Evolutionary conservation across 2,888 invertebrate species (phyloP).

Genomic region (Dione vanillae): DNA sequence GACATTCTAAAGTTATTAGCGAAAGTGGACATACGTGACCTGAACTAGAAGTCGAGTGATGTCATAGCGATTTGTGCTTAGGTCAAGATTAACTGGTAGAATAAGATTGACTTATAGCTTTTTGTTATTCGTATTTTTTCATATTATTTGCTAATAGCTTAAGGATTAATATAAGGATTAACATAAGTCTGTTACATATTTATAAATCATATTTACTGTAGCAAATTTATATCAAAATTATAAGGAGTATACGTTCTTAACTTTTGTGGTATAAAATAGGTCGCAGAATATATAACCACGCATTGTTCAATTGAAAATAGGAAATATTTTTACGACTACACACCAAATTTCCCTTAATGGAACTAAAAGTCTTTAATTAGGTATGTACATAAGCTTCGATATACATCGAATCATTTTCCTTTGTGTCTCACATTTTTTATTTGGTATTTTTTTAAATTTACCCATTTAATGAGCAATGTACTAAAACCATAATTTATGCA

Average conservation of each 20-base stretch:
- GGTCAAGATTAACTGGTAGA: background rate
- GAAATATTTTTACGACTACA: background rate
- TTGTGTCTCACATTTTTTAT: too few species aligned
- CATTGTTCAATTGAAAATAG: background rate
- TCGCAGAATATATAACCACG: background rate
- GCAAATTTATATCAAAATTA: too few species aligned
- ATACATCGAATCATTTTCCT: too few species aligned
- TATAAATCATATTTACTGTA: too few species aligned
- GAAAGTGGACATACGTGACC: conserved; percentile 54
- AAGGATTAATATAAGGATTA: too few species aligned
- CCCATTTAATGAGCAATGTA: conserved; percentile 18
- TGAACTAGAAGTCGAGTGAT: conserved; percentile 8
- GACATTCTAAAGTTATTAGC: conserved; percentile 55
- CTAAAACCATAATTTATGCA: conserved; percentile 13
- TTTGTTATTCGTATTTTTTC: too few species aligned
- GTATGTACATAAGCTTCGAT: too few species aligned
- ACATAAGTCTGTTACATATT: too few species aligned
- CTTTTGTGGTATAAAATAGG: too few species aligned
- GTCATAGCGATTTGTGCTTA: background rate
- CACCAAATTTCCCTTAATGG: background rate
- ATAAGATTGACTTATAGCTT: too few species aligned
- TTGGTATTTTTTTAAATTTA: background rate
- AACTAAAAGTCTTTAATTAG: background rate
- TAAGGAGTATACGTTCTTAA: too few species aligned
- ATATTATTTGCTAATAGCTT: too few species aligned